phyloP scores from a whole-genome alignment of 2,113 vertebrate species.

The Brevimyrus niger region DNA sequence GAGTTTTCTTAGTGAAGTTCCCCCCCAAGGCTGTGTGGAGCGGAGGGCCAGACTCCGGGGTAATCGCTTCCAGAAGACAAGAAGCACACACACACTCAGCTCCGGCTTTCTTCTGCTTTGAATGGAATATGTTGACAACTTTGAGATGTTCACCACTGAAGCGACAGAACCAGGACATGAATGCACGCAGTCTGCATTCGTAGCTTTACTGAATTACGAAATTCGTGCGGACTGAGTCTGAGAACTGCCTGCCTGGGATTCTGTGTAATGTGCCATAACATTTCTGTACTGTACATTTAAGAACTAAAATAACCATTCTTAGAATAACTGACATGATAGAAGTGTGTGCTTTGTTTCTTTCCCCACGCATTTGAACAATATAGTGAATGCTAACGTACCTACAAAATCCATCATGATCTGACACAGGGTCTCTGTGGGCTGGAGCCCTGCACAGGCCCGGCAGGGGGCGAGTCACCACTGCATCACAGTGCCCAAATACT shows the following conservation, averaged over 20 bases:
- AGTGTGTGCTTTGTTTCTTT: background rate
- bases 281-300: background rate
- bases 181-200: background rate
- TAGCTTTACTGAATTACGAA: background rate
- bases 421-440: background rate
- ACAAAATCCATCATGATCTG: background rate
- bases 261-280: background rate
- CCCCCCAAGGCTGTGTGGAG: slow-evolving; percentile 29
- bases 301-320: background rate
- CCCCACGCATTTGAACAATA: background rate
- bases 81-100: background rate
- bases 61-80: slow-evolving; percentile 32
- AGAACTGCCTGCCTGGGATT: background rate
- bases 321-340: background rate
- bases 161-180: background rate
- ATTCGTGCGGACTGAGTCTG: background rate
- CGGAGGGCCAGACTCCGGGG: slow-evolving; percentile 26
- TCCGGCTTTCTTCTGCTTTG: slow-evolving; percentile 8
- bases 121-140: slow-evolving; percentile 15
- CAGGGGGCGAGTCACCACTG: background rate
- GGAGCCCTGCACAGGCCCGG: background rate
- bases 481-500: background rate
- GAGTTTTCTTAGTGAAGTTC: slow-evolving; percentile 35
- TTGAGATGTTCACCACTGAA: background rate
- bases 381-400: background rate